phyloP scores from a whole-genome alignment of 2,797 vertebrate genomes.

The Notamacropus eugenii region DNA sequence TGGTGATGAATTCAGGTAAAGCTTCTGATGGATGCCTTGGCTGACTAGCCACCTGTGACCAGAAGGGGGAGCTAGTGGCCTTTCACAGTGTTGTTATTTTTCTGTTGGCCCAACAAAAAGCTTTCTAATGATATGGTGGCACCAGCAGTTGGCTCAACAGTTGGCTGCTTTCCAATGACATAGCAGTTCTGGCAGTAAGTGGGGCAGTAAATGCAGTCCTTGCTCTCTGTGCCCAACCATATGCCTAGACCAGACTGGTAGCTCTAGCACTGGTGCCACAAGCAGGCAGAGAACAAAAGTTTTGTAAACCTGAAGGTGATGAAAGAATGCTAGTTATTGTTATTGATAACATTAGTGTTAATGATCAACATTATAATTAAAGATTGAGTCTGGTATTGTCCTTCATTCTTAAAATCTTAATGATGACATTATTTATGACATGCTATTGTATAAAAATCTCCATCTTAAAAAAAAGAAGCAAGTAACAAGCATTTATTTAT shows the following conservation, averaged over 20 bases:
- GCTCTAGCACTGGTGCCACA: slow-evolving; percentile 41
- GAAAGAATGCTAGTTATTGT: neutral
- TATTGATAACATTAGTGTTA: neutral
- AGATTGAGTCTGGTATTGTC: neutral
- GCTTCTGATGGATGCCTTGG: slow-evolving; percentile 11
- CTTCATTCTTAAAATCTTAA: neutral
- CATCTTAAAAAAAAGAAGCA: neutral
- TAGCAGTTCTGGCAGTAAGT: slow-evolving; percentile 71
- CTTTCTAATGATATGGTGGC: slow-evolving; percentile 59
- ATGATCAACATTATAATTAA: neutral
- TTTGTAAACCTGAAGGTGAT: slow-evolving; percentile 31
- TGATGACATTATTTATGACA: neutral
- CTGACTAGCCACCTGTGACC: neutral
- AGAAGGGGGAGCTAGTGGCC: slow-evolving; percentile 65
- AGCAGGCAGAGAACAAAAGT: slow-evolving; percentile 74
- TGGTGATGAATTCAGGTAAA: neutral
- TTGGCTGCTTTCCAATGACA: slow-evolving; percentile 66
- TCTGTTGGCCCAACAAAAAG: slow-evolving; percentile 18
- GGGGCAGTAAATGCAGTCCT: slow-evolving; percentile 67
- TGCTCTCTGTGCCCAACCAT: slow-evolving; percentile 67
- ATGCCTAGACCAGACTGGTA: slow-evolving; percentile 62
- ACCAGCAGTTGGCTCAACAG: slow-evolving; percentile 56
- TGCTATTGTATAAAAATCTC: neutral
- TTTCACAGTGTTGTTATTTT: neutral
- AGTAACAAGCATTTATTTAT: neutral